phyloP scores from a whole-genome alignment of 2,113 vertebrate species.

The Rhizomys pruinosus region DNA sequence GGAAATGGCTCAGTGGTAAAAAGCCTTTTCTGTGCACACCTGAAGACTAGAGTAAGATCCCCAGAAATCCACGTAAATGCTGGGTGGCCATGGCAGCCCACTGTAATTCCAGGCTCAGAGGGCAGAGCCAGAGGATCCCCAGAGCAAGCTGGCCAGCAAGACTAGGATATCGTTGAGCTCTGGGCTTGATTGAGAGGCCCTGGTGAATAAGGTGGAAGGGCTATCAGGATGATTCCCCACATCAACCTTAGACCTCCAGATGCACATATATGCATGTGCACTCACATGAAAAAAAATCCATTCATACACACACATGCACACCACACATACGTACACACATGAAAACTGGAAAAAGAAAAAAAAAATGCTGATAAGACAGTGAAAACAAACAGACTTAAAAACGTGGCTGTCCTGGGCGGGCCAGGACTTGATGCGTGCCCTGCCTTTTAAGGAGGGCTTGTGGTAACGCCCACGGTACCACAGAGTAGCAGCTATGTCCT shows the following conservation, averaged over 20 bases:
- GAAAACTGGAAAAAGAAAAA: neutral
- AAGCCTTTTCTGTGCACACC: neutral
- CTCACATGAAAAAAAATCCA: neutral
- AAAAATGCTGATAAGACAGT: neutral
- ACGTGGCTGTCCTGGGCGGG: neutral
- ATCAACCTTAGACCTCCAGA: neutral
- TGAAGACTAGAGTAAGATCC: neutral
- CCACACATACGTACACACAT: too few species aligned
- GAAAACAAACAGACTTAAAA: neutral
- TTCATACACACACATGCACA: too few species aligned
- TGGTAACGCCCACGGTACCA: rapidly evolving
- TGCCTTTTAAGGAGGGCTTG: neutral
- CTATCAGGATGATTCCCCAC: neutral
- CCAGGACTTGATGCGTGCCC: too few species aligned
- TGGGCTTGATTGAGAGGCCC: neutral
- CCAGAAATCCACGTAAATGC: neutral
- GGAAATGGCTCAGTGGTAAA: neutral
- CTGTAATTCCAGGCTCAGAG: neutral
- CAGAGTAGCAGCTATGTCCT: rapidly evolving
- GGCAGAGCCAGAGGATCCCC: neutral
- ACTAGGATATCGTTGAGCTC: neutral
- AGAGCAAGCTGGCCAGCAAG: too few species aligned
- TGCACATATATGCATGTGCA: neutral
- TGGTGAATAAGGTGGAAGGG: neutral
- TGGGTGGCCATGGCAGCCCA: neutral